These are phyloP conservation scores for Dendroctonus ponderosae DNA, from an alignment of 1,140 invertebrate genomes.

Conservation along the genomic window DNA sequence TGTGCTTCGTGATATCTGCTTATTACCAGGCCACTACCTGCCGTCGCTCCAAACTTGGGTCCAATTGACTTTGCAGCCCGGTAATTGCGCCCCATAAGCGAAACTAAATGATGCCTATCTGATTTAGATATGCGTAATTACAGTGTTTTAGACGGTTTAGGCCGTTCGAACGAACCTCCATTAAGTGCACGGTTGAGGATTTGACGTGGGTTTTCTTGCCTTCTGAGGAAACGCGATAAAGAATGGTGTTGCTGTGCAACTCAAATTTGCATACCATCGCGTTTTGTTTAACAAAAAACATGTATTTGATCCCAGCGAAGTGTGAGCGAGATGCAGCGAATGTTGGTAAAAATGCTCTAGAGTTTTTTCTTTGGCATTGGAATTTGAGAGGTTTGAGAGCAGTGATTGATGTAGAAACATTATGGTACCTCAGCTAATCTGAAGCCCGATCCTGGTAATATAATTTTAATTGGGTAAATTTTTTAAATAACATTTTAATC, in stretches of 20 bases:
- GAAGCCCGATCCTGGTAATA: not conserved
- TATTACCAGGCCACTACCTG: conserved; percentile 1
- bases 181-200: conserved; percentile 14
- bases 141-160: conserved; percentile 25
- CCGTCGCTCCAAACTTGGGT: not conserved
- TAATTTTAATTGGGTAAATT: not conserved
- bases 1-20: not conserved
- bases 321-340: too few species aligned
- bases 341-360: too few species aligned
- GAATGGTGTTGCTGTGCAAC: conserved; percentile 1
- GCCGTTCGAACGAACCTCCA: conserved; percentile 14
- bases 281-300: too few species aligned
- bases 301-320: too few species aligned
- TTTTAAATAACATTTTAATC: conserved; percentile 9
- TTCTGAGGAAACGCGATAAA: conserved; percentile 5
- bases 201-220: conserved; percentile 11
- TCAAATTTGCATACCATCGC: conserved; percentile 9
- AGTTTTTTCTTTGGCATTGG: too few species aligned
- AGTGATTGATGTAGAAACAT: too few species aligned
- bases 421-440: too few species aligned
- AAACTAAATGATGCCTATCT: conserved; percentile 25
- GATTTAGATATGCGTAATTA: conserved; percentile 26
- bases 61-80: not conserved
- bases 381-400: too few species aligned
- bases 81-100: not conserved